Evolutionary conservation across 2,888 invertebrate species (phyloP), one percentile per base, ranked within the genome.

Genomic region (Corbicula japonica): DNA sequence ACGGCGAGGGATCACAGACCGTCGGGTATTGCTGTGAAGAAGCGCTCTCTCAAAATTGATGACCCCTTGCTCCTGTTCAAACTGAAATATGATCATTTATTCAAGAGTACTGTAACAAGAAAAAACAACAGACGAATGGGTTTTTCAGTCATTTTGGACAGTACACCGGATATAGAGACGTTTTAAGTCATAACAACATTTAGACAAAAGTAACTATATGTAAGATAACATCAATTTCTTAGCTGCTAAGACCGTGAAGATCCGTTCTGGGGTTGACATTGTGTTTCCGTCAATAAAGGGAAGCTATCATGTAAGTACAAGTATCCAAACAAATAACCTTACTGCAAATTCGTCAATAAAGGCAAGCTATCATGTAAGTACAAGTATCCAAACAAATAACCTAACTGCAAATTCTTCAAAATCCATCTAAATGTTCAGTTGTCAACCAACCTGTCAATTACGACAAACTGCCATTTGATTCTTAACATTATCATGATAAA

Each of bases 21-120:
- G 70, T 38, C 65, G 52, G 21, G 65, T 56, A 35, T 50, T 32
- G 35, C 46, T 72, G 23, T 48, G 23, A 12, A 78, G 58, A n/a
- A 82, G 44, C 6, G 79, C 75, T 26, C 80, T 32, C 44, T 84
- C 75, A 41, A 79, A 72, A 46, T 66, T 74, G 28, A 79, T 34
- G 1, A 58, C 56, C 2, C 84, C 81, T 35, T 79, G 79, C 21
- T 84, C 79, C 56, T 81, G 81, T 61, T 84, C 81, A 18, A 72
- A 79, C 84, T 84, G 72, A 61, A 52, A 50, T n/a, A 26, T 5
- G 10, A 34, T n/a, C 10, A 0, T 18, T 12, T 41, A 41, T 41
- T 10, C 18, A 41, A n/a, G n/a, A n/a, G n/a, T n/a, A n/a, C n/a
- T 41, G 18, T 41, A 41, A 41, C 41, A 21, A 44, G 48, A 41